Conservation (phyloP, 2,888 invertebrate genomes). For the Nasonovia ribisnigri region DNA sequence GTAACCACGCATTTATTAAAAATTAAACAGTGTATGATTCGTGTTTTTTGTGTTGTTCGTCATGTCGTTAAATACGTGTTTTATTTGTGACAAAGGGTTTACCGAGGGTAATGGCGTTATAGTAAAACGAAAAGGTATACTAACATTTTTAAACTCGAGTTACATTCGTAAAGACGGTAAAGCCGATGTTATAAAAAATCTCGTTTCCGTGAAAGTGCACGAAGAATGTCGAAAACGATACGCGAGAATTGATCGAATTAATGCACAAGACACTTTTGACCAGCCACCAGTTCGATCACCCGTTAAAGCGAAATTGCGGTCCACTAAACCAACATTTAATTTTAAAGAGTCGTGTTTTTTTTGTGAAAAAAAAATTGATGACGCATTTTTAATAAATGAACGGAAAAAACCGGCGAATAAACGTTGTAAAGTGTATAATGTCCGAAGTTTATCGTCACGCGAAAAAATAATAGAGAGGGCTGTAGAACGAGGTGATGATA, state of each 20-base stretch:
- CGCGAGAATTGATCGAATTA: constrained; percentile 18
- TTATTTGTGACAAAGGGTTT: constrained; percentile 35
- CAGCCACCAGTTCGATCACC: constrained; percentile 5
- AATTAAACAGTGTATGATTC: not conserved
- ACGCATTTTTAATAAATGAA: constrained; percentile 31
- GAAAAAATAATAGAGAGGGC: constrained; percentile 21
- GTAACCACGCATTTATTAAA: too few relatives aligned
- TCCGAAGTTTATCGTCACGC: constrained; percentile 10
- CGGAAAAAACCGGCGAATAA: constrained; percentile 11
- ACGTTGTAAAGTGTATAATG: constrained; percentile 20
- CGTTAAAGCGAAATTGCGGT: constrained; percentile 11
- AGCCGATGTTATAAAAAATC: not conserved
- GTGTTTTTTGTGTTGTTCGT: not conserved
- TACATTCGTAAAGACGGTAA: not conserved
- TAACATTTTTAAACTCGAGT: constrained; percentile 39
- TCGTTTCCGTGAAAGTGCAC: not conserved
- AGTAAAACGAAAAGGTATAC: constrained; percentile 24
- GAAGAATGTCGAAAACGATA: constrained; percentile 31
- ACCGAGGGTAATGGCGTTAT: not conserved
- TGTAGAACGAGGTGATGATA: constrained; percentile 21
- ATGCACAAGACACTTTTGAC: not conserved
- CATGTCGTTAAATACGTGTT: constrained; percentile 14
- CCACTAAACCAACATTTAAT: not conserved
- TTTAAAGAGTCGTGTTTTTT: constrained; percentile 10
- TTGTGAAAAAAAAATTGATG: constrained; percentile 32